phyloP scores from a whole-genome alignment of 2,888 invertebrate genomes.

The Acleris holmiana region DNA sequence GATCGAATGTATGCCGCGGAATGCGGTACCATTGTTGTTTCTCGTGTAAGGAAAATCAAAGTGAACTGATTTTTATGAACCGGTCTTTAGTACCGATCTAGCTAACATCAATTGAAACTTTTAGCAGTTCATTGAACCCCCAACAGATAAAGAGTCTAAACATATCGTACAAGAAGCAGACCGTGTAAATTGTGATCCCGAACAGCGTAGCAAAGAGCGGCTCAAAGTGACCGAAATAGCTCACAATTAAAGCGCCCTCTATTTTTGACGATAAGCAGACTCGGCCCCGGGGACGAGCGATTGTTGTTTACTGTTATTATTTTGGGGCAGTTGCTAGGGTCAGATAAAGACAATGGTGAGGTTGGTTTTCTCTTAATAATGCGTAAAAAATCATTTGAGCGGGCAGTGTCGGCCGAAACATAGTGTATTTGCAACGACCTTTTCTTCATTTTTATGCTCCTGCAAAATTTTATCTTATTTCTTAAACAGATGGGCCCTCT shows the following conservation, averaged over 20 bases:
- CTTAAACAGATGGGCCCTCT: too few species aligned
- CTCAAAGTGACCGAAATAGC: conserved; percentile 50
- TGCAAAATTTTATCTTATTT: too few species aligned
- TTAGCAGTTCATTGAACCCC: neutral
- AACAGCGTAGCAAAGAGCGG: conserved; percentile 7
- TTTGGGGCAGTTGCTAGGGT: conserved; percentile 1
- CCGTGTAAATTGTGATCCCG: conserved; percentile 9
- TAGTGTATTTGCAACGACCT: too few species aligned
- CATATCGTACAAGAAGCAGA: conserved; percentile 23
- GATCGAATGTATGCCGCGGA: too few species aligned
- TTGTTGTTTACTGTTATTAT: conserved; percentile 15
- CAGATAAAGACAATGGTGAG: neutral
- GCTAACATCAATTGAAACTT: too few species aligned
- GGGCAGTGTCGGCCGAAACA: too few species aligned
- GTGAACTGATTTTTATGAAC: too few species aligned
- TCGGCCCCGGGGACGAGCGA: conserved; percentile 20
- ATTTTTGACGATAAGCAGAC: conserved; percentile 66
- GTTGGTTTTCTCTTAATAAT: neutral
- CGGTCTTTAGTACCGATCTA: too few species aligned
- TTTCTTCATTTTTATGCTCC: too few species aligned
- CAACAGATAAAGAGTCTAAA: conserved; percentile 15
- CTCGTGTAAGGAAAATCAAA: too few species aligned
- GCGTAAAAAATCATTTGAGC: neutral
- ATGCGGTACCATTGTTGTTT: too few species aligned
- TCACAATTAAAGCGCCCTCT: conserved; percentile 61